These are phyloP conservation scores for Netelia melanura DNA, from an alignment of 2,888 invertebrate species.

Conservation along the genomic window DNA sequence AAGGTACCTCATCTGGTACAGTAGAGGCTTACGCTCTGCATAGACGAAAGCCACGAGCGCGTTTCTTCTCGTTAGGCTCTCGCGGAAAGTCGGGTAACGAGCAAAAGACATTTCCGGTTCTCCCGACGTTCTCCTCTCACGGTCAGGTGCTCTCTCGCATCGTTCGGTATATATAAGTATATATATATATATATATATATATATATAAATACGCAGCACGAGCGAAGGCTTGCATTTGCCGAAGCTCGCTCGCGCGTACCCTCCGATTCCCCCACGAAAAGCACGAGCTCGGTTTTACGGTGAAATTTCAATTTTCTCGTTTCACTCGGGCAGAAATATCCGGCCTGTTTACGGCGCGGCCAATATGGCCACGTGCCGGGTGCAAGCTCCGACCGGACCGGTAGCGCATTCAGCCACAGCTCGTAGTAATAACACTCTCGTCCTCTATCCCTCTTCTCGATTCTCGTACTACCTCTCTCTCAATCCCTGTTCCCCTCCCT, in stretches of 20 bases:
- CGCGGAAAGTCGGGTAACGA: conserved; percentile 70
- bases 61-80: conserved; percentile 76
- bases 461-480: conserved; percentile 1
- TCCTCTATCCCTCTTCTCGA: conserved; percentile 29
- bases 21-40: conserved; percentile 25
- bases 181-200: neutral
- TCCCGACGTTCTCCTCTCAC: conserved; percentile 47
- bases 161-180: neutral
- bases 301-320: conserved; percentile 74
- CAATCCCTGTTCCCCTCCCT: neutral
- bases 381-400: conserved; percentile 18
- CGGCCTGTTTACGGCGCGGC: conserved; percentile 65
- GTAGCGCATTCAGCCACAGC: conserved; percentile 51
- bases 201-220: neutral
- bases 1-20: conserved; percentile 42
- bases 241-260: conserved; percentile 30
- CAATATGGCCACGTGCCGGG: conserved; percentile 48
- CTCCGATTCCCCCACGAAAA: conserved; percentile 16
- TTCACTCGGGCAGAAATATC: conserved; percentile 66
- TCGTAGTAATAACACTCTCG: conserved; percentile 62
- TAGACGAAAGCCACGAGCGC: conserved; percentile 53
- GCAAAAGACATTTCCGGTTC: conserved; percentile 74
- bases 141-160: conserved; percentile 46
- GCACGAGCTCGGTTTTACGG: conserved; percentile 44
- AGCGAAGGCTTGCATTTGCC: conserved; percentile 37